phyloP scores from a whole-genome alignment of 1,140 invertebrate species.

The Melipona quadrifasciata region DNA sequence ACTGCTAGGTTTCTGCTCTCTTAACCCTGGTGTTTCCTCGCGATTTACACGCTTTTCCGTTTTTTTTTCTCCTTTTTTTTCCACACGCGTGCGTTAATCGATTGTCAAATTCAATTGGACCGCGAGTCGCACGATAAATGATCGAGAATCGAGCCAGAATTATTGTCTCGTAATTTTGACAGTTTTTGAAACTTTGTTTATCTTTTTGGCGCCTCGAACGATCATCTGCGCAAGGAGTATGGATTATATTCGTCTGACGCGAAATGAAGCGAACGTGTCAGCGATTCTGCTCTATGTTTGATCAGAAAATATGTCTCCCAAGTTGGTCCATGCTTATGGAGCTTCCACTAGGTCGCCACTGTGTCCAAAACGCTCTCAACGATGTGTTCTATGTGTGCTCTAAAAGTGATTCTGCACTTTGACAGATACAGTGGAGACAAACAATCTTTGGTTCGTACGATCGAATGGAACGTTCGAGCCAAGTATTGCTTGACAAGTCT shows the following conservation, averaged over 20 bases:
- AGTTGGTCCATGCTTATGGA: conserved; percentile 49
- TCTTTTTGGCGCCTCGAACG: background rate
- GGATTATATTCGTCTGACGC: background rate
- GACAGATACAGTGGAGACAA: background rate
- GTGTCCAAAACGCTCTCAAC: background rate
- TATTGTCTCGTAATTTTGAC: background rate
- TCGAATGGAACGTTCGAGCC: background rate
- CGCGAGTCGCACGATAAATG: background rate
- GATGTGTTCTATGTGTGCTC: background rate
- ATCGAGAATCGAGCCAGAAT: background rate
- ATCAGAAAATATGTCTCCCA: conserved; percentile 82
- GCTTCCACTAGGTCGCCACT: conserved; percentile 1
- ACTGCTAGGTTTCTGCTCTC: background rate
- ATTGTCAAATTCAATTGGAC: background rate
- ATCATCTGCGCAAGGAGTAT: background rate
- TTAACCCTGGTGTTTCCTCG: background rate
- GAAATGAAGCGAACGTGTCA: background rate
- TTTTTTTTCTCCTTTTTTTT: too few species aligned
- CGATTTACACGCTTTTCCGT: background rate
- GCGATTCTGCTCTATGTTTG: conserved; percentile 30
- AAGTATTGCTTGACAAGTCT: background rate
- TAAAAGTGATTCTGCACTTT: background rate
- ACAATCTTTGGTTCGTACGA: background rate
- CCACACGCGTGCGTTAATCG: background rate
- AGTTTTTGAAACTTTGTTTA: background rate